Evolutionary conservation across 2,888 invertebrate species (phyloP), one percentile per base, ranked within the genome.

Genomic region (Microctonus brassicae): DNA sequence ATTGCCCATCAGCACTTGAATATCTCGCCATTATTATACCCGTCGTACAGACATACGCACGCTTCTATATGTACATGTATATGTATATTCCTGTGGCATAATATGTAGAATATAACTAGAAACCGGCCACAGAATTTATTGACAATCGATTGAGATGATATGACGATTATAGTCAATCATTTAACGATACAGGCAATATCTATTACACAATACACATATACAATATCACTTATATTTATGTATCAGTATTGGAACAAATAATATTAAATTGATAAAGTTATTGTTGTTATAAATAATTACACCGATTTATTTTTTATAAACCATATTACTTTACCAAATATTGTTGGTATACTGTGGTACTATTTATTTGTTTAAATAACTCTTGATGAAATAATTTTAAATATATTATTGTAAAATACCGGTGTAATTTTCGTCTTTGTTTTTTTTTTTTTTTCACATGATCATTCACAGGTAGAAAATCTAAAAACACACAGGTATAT

Each of bases 61-160:
- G 17, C 22, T 11, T 22, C 5, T 11, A 20, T 34, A 34, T 26
- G 11, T 34, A 60, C 17, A 9, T 60, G 17, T 17, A 60, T 20
- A 36, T 17, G 9, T 5, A 47, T 20, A 7, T 20, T 17, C 1
- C 17, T 17, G 17, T 17, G 17, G 17, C n/a, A 5, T 34, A 33
- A 58, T 58, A 58, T 58, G n/a, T n/a, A n/a, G n/a, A 34, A 58
- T 58, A 34, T 17, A 1, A 29, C n/a, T 34, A n/a, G 33, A 34
- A 26, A 34, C n/a, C 11, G 34, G 29, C 29, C 17, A 20, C 11
- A 26, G n/a, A 33, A 33, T 58, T 58, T 58, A 58, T 58, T 34
- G 58, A 33, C 29, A 58, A 58, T 58, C 58, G 58, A 58, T 58
- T 64, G n/a, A 64, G 63, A 64, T 64, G 24, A 64, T 20, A 58